These are phyloP conservation scores for Sinella curviseta DNA, from an alignment of 1,140 invertebrate species.

Conservation along the genomic window DNA sequence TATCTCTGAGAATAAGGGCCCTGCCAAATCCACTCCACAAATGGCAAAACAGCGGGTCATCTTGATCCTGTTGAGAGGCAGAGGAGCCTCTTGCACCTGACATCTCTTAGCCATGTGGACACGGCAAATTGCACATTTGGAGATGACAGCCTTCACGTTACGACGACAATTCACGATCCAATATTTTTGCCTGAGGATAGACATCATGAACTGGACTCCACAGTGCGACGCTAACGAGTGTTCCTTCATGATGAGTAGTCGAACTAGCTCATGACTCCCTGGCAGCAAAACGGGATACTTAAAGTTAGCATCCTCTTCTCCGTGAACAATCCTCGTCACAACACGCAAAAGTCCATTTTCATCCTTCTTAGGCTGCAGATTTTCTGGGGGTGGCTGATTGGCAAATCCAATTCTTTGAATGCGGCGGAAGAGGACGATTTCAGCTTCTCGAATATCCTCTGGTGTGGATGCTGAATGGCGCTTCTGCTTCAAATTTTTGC, in stretches of 20 bases:
- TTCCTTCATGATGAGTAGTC: constrained; percentile 5
- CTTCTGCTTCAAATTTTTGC: neutral
- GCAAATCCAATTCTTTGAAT: neutral
- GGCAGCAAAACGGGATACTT: constrained; percentile 29
- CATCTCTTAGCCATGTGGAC: constrained; percentile 18
- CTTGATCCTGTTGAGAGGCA: constrained; percentile 40
- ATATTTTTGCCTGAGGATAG: constrained; percentile 27
- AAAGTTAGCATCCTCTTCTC: neutral
- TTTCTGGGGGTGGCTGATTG: neutral
- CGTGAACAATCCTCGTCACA: neutral
- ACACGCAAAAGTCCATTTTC: constrained; percentile 27
- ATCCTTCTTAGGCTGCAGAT: neutral
- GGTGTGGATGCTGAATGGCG: neutral
- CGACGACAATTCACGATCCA: constrained; percentile 33
- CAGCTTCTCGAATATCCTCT: neutral
- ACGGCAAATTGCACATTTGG: constrained; percentile 39
- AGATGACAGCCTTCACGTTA: constrained; percentile 16
- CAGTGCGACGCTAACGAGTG: neutral
- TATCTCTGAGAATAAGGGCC: constrained; percentile 47
- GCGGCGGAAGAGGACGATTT: neutral
- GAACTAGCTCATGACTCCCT: neutral
- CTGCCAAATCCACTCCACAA: constrained; percentile 49
- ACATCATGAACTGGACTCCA: neutral
- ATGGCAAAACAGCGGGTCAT: constrained; percentile 38
- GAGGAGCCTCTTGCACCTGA: constrained; percentile 32